A percentile compares a stretch with the other conserved stretches of the same genome.
Evolutionary conservation across 2,797 vertebrate genomes (phyloP).

Genomic region (Enteromius afrohamiltoni): DNA sequence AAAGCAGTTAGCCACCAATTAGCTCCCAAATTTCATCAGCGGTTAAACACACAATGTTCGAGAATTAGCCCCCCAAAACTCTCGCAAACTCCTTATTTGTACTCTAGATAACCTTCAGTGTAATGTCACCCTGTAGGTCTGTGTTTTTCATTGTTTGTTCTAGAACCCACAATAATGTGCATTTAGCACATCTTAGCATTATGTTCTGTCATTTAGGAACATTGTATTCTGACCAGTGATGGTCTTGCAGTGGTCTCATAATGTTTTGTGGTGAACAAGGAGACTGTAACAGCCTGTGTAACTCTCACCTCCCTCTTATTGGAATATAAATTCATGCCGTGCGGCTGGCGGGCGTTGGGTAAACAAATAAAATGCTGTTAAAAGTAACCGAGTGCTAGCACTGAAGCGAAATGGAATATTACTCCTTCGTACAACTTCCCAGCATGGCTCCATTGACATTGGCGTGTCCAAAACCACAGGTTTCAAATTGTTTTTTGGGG

Average conservation of each 20-base stretch:
- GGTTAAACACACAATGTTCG: conserved; percentile 47
- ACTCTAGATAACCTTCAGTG: conserved; percentile 12
- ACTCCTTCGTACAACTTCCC: conserved; percentile 14
- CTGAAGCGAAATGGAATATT: conserved; percentile 33
- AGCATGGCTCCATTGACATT: conserved; percentile 33
- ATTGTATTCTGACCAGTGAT: conserved; percentile 22
- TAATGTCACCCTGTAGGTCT: conserved; percentile 20
- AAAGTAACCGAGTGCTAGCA: conserved; percentile 52
- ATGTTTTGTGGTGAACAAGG: conserved; percentile 31
- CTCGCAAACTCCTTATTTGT: conserved; percentile 6
- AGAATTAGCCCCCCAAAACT: conserved; percentile 36
- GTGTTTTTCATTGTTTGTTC: background rate
- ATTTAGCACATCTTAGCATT: background rate
- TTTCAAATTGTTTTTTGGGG: conserved; percentile 16
- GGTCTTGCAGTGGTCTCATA: conserved; percentile 7
- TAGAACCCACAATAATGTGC: background rate
- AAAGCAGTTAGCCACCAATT: conserved; percentile 46
- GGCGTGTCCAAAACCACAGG: conserved; percentile 24
- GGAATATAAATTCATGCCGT: conserved; percentile 53
- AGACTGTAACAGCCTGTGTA: conserved; percentile 39
- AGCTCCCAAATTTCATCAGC: conserved; percentile 43
- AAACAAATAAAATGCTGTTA: conserved; percentile 55
- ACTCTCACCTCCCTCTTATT: conserved; percentile 54
- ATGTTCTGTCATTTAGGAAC: background rate
- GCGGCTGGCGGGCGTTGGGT: conserved; percentile 43